phyloP scores from a whole-genome alignment of 2,113 vertebrate genomes.

The Gymnogyps californianus region DNA sequence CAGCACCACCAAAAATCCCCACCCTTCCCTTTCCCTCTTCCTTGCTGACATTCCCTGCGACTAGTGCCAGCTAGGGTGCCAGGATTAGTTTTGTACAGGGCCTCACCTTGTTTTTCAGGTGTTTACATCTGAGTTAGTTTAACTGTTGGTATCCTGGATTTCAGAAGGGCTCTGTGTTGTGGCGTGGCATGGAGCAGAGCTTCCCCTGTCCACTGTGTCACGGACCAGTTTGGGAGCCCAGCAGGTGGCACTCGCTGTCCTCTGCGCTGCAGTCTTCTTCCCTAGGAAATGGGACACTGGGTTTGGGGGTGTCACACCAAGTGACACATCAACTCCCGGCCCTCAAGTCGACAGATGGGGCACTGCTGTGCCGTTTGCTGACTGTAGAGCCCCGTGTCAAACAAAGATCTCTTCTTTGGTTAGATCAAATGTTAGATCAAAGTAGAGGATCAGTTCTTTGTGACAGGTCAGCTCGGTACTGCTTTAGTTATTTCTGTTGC shows the following conservation, averaged over 20 bases:
- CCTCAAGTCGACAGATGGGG: accelerated
- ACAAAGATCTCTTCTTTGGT: too few species aligned
- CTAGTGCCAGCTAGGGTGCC: background rate
- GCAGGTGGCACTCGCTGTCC: background rate
- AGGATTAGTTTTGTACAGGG: background rate
- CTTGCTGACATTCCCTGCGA: background rate
- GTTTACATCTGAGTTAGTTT: background rate
- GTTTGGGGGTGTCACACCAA: background rate
- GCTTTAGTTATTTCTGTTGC: background rate
- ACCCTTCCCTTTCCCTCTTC: background rate
- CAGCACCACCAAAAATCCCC: background rate
- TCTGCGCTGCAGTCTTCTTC: accelerated
- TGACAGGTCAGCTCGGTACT: background rate
- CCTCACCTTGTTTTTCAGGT: background rate
- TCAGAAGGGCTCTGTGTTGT: background rate
- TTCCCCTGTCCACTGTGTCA: background rate
- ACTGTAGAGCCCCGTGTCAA: accelerated
- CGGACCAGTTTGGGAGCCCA: background rate
- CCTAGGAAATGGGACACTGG: background rate
- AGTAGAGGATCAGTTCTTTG: background rate
- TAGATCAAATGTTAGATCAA: too few species aligned
- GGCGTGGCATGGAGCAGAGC: accelerated
- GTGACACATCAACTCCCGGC: background rate
- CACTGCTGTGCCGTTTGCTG: accelerated
- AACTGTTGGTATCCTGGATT: background rate